Base-by-base conservation (phyloP, 2,113 vertebrate genomes). In the Opisthocomus hoazin region DNA sequence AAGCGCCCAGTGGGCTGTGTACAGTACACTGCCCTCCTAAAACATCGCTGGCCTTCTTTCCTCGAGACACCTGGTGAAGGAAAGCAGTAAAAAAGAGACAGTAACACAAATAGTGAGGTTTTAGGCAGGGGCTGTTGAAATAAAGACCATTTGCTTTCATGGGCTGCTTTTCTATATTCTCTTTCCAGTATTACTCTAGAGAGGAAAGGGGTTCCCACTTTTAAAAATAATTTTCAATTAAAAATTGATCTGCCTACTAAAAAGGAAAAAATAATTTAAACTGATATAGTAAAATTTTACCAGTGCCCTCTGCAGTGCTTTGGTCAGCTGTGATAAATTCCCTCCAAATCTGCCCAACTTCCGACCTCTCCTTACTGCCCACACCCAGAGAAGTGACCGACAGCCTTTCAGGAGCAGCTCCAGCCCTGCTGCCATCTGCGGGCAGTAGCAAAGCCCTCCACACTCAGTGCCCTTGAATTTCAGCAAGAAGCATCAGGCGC, bases 361-460 rank as follows among this genome's bases (percentile, higher is more conserved):
- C 70, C 29, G 10, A 41, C 41, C 12, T 63, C 29, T 71, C 29
- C 54, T 86, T 22, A 46, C 24, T 3, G 0, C 68, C 43, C 2
- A 2, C 43, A 37, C 39, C 37, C 46, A 21, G 24, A 82, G 54
- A 41, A 37, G 17, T 9, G 29, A 54, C 26, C 20, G 1, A 29
- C 60, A 60, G 23, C 54, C 34, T 81, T 73, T 20, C 41, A 37
- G 54, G n/a, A 63, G 45, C 58, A 84, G 54, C 58, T 94, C 34
- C 54, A 81, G 46, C 73, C 71, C 0, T 0, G 13, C 48, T 92
- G 17, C 43, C 5, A 0, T 15, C n/a, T 86, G 29, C 41, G 24
- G 17, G 15, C 37, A 36, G 17, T 5, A 64, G 45, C 68, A 64
- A 66, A 80, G 46, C n/a, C 22, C 41, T 48, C 23, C 0, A 0